Evolutionary conservation across 2,888 invertebrate genomes (phyloP).

Genomic region (Himalopsyche japonica): DNA sequence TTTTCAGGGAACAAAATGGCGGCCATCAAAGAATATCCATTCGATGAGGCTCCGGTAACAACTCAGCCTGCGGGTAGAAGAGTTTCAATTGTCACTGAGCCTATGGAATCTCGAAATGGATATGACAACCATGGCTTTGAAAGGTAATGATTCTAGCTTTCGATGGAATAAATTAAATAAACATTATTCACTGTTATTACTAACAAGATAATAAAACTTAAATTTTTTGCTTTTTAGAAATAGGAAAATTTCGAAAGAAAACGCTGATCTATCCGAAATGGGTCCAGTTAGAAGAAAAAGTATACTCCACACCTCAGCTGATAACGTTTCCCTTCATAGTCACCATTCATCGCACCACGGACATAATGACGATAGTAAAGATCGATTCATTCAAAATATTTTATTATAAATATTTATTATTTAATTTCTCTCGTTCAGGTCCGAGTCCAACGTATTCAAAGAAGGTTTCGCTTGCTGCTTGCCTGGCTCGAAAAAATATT

Average conservation of each 20-base stretch:
- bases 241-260: conserved; percentile 50
- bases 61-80: conserved; percentile 49
- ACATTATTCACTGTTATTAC: no score
- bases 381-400: no score
- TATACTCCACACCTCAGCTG: conserved; percentile 65
- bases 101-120: conserved; percentile 56
- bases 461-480: neutral
- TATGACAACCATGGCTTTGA: conserved; percentile 70
- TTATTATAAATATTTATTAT: no score
- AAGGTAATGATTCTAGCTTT: conserved; percentile 48
- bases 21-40: conserved; percentile 59
- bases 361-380: conserved; percentile 21
- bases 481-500: no score
- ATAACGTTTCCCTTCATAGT: conserved; percentile 49
- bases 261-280: conserved; percentile 53
- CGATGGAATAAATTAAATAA: no score
- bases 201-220: neutral
- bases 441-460: no score
- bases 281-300: conserved; percentile 74
- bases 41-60: conserved; percentile 48
- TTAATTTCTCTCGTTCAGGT: no score
- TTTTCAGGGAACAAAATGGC: conserved; percentile 50
- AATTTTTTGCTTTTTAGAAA: conserved; percentile 47
- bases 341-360: conserved; percentile 44
- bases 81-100: conserved; percentile 67